A percentile compares a stretch with the other conserved stretches of the same genome.
phyloP scores from a whole-genome alignment of 2,113 vertebrate genomes.

The Macquaria ambigua region DNA sequence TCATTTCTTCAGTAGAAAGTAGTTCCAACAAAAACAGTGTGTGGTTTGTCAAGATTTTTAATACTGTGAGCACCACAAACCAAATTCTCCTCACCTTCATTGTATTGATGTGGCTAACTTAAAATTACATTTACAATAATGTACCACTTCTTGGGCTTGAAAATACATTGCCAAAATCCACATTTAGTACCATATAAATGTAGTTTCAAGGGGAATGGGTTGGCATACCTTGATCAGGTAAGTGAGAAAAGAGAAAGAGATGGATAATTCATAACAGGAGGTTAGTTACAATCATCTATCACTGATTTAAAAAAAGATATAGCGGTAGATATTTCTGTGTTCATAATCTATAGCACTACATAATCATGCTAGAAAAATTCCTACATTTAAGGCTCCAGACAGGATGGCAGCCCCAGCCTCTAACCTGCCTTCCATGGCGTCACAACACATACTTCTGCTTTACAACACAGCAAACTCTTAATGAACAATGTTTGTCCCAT shows the following conservation, averaged over 20 bases:
- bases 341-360: background rate
- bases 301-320: background rate
- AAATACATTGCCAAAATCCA: no score
- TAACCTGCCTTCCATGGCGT: background rate
- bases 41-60: conserved; percentile 4
- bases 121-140: no score
- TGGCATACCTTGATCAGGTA: no score
- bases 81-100: no score
- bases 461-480: conserved; percentile 35
- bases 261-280: no score
- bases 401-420: conserved; percentile 6
- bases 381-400: conserved; percentile 28
- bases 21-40: background rate
- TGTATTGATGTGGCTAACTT: no score
- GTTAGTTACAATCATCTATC: background rate
- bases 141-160: no score
- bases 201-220: no score
- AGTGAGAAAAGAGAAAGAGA: no score
- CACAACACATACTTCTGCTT: conserved; percentile 37
- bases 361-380: background rate
- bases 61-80: background rate
- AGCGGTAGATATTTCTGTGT: background rate
- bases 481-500: conserved; percentile 59
- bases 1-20: no score
- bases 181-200: no score